Percentiles rank a stretch among this genome's conserved stretches.
Evolutionary conservation across 2,113 vertebrate species (phyloP).

Genomic region (Salvator merianae): DNA sequence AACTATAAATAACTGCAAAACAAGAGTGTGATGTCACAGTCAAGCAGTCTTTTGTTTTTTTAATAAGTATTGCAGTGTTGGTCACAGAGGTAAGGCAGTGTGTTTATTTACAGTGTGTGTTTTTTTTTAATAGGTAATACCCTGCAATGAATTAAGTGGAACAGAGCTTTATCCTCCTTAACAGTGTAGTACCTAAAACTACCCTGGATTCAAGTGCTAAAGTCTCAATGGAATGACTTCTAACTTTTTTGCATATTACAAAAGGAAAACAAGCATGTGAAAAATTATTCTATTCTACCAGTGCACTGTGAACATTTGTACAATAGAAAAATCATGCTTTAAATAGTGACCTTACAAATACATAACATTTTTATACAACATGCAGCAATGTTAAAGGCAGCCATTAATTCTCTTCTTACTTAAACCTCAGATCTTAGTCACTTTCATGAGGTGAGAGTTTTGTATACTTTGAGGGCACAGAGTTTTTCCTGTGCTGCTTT

Average conservation of each 20-base stretch:
- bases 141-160: constrained; percentile 65
- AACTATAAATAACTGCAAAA: constrained; percentile 37
- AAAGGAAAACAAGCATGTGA: constrained; percentile 64
- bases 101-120: constrained; percentile 50
- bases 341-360: constrained; percentile 64
- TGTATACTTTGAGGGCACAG: neutral
- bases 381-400: constrained; percentile 54
- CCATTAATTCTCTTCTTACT: neutral
- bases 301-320: constrained; percentile 81
- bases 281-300: constrained; percentile 78
- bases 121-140: constrained; percentile 52
- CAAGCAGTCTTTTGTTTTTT: constrained; percentile 61
- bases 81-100: constrained; percentile 70
- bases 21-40: constrained; percentile 33
- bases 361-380: constrained; percentile 69
- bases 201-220: constrained; percentile 67
- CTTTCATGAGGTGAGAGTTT: neutral
- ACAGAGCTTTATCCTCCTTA: constrained; percentile 47
- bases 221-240: constrained; percentile 67
- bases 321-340: constrained; percentile 75
- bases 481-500: neutral
- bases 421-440: neutral
- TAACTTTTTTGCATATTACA: constrained; percentile 66
- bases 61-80: constrained; percentile 66
- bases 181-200: constrained; percentile 56